Conservation (phyloP, 2,797 vertebrate species). For the Enteromius paludinosus region DNA sequence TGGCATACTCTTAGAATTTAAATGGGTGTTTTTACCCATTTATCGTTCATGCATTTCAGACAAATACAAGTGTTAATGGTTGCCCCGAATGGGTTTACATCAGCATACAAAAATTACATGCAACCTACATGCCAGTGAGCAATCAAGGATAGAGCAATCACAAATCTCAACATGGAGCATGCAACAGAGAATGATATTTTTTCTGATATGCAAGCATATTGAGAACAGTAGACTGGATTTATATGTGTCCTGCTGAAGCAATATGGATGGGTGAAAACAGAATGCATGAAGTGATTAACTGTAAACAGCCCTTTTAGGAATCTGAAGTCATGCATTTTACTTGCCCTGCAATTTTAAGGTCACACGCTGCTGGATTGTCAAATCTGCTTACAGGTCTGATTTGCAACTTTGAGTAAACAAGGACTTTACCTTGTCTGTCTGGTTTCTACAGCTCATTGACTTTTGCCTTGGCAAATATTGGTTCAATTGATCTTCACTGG, state of each 20-base stretch:
- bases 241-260: background rate
- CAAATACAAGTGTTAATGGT: background rate
- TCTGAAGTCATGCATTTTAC: background rate
- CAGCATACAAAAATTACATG: background rate
- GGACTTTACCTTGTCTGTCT: conserved; percentile 54
- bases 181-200: background rate
- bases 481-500: conserved; percentile 75
- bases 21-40: background rate
- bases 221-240: background rate
- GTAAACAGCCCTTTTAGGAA: background rate
- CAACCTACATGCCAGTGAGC: background rate
- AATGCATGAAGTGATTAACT: background rate
- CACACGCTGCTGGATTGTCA: background rate
- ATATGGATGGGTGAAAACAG: background rate
- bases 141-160: background rate
- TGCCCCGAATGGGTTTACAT: background rate
- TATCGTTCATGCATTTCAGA: background rate
- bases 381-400: conserved; percentile 14
- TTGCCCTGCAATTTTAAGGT: conserved; percentile 16
- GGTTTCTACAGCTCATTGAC: conserved; percentile 18
- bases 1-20: background rate
- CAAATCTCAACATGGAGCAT: background rate
- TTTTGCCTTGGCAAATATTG: conserved; percentile 69
- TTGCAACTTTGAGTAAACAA: conserved; percentile 47
- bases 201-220: background rate